phyloP scores from a whole-genome alignment of 2,113 vertebrate genomes.

The Sylvilagus bachmani region DNA sequence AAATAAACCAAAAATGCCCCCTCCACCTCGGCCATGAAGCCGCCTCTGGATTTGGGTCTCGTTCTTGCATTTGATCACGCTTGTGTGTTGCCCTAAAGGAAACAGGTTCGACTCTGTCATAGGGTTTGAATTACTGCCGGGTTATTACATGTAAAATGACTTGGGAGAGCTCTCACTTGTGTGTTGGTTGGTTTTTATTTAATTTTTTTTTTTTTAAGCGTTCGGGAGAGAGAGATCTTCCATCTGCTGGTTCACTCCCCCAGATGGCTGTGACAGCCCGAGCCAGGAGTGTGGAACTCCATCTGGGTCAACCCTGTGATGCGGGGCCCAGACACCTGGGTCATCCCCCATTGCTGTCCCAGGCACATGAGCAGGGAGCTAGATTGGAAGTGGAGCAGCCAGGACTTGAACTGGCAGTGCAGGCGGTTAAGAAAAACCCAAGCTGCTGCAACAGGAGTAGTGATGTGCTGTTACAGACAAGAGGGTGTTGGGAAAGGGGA shows the following conservation, averaged over 20 bases:
- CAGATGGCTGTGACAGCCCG: too few relatives aligned
- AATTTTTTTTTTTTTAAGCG: not conserved
- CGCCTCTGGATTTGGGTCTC: not conserved
- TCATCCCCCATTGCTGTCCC: too few relatives aligned
- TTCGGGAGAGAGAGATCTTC: not conserved
- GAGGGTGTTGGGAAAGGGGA: not conserved
- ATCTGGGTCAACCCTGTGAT: too few relatives aligned
- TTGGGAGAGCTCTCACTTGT: slow-evolving; percentile 50
- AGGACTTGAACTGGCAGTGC: too few relatives aligned
- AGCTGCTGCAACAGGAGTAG: not conserved
- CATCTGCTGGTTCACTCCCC: too few relatives aligned
- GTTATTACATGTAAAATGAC: slow-evolving; percentile 77
- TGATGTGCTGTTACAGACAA: not conserved
- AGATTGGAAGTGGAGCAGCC: too few relatives aligned
- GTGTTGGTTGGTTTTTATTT: not conserved
- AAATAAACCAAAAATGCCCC: not conserved
- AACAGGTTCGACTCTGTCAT: not conserved
- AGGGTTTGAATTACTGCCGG: slow-evolving; percentile 9
- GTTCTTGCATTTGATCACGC: not conserved
- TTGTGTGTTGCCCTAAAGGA: not conserved
- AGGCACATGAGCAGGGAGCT: too few relatives aligned
- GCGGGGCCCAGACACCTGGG: too few relatives aligned
- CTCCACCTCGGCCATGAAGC: not conserved
- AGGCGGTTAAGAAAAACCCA: not conserved
- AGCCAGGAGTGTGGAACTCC: too few relatives aligned